Evolutionary conservation across 2,113 vertebrate genomes (phyloP), one percentile per base, ranked within the genome.

Genomic region (Nesogale talazaci): DNA sequence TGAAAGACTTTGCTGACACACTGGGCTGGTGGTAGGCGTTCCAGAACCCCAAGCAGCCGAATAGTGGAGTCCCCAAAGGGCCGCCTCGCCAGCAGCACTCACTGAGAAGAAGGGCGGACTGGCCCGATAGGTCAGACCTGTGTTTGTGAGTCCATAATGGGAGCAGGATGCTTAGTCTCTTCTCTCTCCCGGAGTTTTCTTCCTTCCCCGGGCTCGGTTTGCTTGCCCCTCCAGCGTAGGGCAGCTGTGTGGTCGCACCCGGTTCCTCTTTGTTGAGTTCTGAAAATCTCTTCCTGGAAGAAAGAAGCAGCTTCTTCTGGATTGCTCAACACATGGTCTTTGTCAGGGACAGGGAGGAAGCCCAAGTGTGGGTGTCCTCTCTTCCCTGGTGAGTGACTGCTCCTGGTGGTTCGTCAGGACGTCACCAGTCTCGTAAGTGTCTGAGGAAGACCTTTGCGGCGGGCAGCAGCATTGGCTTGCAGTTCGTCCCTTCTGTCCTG

Each of bases 161-260:
- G 46, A 52, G 10, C 46, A 11, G 14, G 10, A 52, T 52, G 46
- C 9, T 52, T 52, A 6, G 14, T 52, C 9, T 52, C 46, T 52
- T 52, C 46, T 52, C 14, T 52, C 14, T 52, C 46, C 46, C 46
- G 9, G 14, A 52, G 46, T 52, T 52, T 52, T 52, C 46, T 52
- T 52, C 46, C 46, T 52, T 52, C 46, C 10, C 46, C 14, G 46
- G 10, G 14, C 9, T 52, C 14, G 46, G 46, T 10, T 52, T 52
- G 46, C 9, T 52, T 52, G 94, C 29, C 36, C 59, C 77, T 86
- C 82, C 52, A 86, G 63, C 31, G 46, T 84, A 22, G 36, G 72
- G 84, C 69, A 77, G 16, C 70, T 90, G n/a, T n/a, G n/a, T 76
- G 86, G 16, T 81, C 92, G 75, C 40, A 63, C 78, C 86, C 22